Evolutionary conservation across 2,888 invertebrate genomes (phyloP), one percentile per base, ranked within the genome.

Genomic region (Elaeidobius kamerunicus): DNA sequence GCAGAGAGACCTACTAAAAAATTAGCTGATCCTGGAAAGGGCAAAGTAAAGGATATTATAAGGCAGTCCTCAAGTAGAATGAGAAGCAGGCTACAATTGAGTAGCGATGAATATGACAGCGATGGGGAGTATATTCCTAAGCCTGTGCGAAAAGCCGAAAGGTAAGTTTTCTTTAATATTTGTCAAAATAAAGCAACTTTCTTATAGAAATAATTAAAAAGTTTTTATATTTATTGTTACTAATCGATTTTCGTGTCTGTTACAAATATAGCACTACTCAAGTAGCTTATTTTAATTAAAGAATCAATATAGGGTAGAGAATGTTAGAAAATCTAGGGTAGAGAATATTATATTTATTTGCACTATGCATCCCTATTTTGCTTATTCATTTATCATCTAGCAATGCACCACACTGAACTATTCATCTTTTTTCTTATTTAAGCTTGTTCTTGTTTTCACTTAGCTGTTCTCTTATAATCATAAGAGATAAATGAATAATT

Each of bases 1-100:
- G n/a, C n/a, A n/a, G n/a, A 50, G 67, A 61, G 65, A 65, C 68
- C 62, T 52, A 35, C 60, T 55, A 57, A 62, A 42, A 63, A 64
- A 52, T 45, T 65, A 17, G 58, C 66, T 3, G 62, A 65, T 2
- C 61, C 57, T 47, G 67, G 68, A 51, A 70, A 69, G 57, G 59
- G 58, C 12, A 71, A 68, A 60, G 49, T 66, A 43, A 67, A 63
- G 60, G 66, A 63, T 38, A 60, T 67, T 16, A 65, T 71, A 15
- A 17, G 34, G 34, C 42, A 58, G 39, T 48, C 58, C 7, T 46
- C 45, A 3, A 38, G 28, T 30, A 39, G 42, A 30, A 49, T 51
- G 47, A 51, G 43, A 23, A 51, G 55, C 19, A 36, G 39, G 18
- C 1, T 47, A 28, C 36, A 36, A 2, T 28, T 19, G 6, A 52